A percentile compares a stretch with the other conserved stretches of the same genome.
Conservation (phyloP, 2,888 invertebrate genomes). For the Galeruca laticollis region DNA sequence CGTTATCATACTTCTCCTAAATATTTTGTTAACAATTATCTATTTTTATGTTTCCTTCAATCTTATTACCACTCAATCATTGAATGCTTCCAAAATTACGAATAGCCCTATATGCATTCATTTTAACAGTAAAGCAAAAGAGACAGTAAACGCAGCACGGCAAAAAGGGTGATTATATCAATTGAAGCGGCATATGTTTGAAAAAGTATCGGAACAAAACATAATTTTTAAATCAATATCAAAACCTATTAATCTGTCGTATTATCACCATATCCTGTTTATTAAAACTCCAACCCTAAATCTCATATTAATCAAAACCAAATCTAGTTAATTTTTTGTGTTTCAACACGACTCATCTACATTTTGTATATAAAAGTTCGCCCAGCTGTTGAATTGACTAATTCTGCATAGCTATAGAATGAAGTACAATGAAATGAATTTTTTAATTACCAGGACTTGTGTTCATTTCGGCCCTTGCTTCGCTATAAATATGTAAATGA, state of each 20-base stretch:
- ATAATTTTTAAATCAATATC: slow-evolving; percentile 9
- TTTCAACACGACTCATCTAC: slow-evolving; percentile 41
- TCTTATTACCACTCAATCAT: too few species aligned
- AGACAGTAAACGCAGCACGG: too few species aligned
- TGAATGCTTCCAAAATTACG: too few species aligned
- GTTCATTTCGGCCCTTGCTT: slow-evolving; percentile 42
- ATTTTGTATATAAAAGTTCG: slow-evolving; percentile 41
- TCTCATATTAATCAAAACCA: slow-evolving; percentile 14
- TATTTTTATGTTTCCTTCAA: too few species aligned
- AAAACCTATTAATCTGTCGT: slow-evolving; percentile 16
- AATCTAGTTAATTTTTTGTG: slow-evolving; percentile 14
- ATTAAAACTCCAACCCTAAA: slow-evolving; percentile 10
- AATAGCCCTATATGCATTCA: too few species aligned
- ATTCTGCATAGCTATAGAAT: slow-evolving; percentile 39
- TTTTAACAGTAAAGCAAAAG: too few species aligned
- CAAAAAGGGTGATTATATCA: too few species aligned
- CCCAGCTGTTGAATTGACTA: slow-evolving; percentile 48
- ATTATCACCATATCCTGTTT: slow-evolving; percentile 2
- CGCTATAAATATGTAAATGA: slow-evolving; percentile 52
- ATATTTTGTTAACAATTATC: too few species aligned
- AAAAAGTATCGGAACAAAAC: background rate
- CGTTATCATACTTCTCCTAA: too few species aligned
- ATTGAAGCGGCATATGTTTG: background rate
- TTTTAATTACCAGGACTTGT: slow-evolving; percentile 52
- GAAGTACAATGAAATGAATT: slow-evolving; percentile 46